These are phyloP conservation scores for Drosophila aldrichi DNA, from an alignment of 2,888 invertebrate species.

Conservation along the genomic window DNA sequence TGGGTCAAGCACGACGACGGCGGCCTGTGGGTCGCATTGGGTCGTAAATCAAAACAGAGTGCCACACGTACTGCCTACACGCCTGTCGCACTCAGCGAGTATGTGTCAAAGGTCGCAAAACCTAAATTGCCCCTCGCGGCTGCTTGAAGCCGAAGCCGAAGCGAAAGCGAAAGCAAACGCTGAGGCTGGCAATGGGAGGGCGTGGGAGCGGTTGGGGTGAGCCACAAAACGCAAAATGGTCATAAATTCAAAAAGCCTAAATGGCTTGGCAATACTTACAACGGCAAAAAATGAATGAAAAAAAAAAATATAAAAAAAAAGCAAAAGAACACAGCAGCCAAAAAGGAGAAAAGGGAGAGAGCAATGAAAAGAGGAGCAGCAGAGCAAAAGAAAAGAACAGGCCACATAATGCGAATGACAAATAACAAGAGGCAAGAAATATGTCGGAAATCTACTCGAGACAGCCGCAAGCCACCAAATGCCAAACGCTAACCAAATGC, in stretches of 20 bases:
- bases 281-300: slow-evolving; percentile 21
- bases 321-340: slow-evolving; percentile 4
- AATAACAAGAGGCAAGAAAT: slow-evolving; percentile 73
- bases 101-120: slow-evolving; percentile 64
- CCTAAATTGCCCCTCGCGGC: slow-evolving; percentile 55
- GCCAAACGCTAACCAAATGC: slow-evolving; percentile 54
- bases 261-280: slow-evolving; percentile 65
- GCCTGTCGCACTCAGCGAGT: slow-evolving; percentile 20
- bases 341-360: neutral
- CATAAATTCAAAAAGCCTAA: slow-evolving; percentile 77
- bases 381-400: neutral
- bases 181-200: no score
- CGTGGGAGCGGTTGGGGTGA: slow-evolving; percentile 28
- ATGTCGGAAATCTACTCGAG: slow-evolving; percentile 76
- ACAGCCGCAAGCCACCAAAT: slow-evolving; percentile 63
- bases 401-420: slow-evolving; percentile 71
- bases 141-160: neutral
- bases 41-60: slow-evolving; percentile 59
- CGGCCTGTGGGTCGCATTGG: slow-evolving; percentile 22
- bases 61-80: slow-evolving; percentile 31
- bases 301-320: slow-evolving; percentile 16
- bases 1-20: slow-evolving; percentile 51
- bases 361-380: slow-evolving; percentile 4
- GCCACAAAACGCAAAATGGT: slow-evolving; percentile 75
- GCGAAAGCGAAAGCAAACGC: neutral